A percentile compares a stretch with the other conserved stretches of the same genome.
These are phyloP conservation scores for Alexandromys fortis DNA, from an alignment of 2,113 vertebrate genomes.

Conservation along the genomic window DNA sequence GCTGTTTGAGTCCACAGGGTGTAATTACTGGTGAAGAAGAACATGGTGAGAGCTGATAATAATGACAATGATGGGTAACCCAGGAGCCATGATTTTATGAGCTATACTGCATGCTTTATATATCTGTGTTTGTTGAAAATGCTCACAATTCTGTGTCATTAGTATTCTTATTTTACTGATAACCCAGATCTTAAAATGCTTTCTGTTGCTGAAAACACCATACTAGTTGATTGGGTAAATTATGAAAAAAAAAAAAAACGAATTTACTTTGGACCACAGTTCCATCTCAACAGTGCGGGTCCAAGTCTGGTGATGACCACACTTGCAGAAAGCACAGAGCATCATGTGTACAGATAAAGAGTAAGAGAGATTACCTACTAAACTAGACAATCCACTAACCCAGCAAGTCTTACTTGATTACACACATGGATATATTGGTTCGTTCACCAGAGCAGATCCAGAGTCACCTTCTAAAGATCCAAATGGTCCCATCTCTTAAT, in stretches of 20 bases:
- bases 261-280: neutral
- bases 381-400: neutral
- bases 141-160: neutral
- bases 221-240: neutral
- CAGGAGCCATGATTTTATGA: neutral
- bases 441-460: neutral
- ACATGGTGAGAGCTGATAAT: neutral
- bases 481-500: neutral
- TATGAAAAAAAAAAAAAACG: neutral
- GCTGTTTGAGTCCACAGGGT: neutral
- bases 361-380: neutral
- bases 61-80: neutral
- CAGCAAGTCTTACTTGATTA: neutral
- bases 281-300: neutral
- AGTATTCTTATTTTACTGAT: neutral
- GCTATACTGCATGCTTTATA: neutral
- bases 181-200: neutral
- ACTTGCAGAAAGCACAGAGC: neutral
- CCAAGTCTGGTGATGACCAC: neutral
- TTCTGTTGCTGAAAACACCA: neutral
- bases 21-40: constrained; percentile 6
- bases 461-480: neutral
- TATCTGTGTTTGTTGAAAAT: neutral
- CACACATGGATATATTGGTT: neutral
- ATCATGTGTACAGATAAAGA: neutral